These are phyloP conservation scores for Oreocharis arfaki DNA, from an alignment of 2,113 vertebrate species.

Conservation along the genomic window DNA sequence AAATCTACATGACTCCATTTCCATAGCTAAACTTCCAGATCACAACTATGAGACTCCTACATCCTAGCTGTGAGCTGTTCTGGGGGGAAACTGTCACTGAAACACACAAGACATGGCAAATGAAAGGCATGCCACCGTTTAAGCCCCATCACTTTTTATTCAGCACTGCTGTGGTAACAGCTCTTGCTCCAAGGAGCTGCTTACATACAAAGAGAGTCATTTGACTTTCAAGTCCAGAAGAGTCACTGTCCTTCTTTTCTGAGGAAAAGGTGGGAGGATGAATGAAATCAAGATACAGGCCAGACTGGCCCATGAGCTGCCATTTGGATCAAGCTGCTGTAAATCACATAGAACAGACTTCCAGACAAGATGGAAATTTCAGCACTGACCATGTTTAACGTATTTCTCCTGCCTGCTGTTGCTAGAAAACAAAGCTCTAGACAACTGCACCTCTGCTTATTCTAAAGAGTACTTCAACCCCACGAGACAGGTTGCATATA, in stretches of 20 bases:
- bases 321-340: background rate
- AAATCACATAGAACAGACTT: background rate
- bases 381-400: background rate
- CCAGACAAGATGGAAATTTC: background rate
- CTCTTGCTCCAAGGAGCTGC: background rate
- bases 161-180: background rate
- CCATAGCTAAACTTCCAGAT: background rate
- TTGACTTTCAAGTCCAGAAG: background rate
- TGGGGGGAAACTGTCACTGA: background rate
- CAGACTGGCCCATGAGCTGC: background rate
- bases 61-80: background rate
- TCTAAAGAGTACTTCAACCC: background rate
- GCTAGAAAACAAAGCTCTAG: background rate
- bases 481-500: background rate
- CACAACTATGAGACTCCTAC: background rate
- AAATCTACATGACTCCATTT: background rate
- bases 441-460: background rate
- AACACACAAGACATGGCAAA: background rate
- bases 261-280: background rate
- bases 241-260: background rate
- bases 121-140: rapidly evolving
- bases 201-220: background rate
- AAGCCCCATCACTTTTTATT: background rate
- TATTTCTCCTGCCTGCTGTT: background rate
- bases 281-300: background rate